These are phyloP conservation scores for human (Homo sapiens) DNA, from an alignment of 2,113 vertebrate genomes.

Conservation along the genomic window GRCh38 chr11:115128001-115128500, in stretches of 20 bases:
- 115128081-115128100: constrained; percentile 50
- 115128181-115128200: constrained; percentile 48
- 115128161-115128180: constrained; percentile 60
- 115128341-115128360: constrained; percentile 8
- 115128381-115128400: constrained; percentile 35
- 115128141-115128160: constrained; percentile 65
- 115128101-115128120: constrained; percentile 60
- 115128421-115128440: neutral
- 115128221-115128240: constrained; percentile 44
- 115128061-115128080: constrained; percentile 36
- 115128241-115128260: constrained; percentile 6
- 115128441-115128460: neutral
- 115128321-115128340: neutral
- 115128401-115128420: neutral
- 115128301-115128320: neutral
- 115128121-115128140: constrained; percentile 47
- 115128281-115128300: constrained; percentile 63
- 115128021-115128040: neutral
- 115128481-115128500: neutral
- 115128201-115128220: constrained; percentile 63
- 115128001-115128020: neutral
- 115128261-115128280: constrained; percentile 62
- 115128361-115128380: neutral
- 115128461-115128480: rapidly evolving
- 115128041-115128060: constrained; percentile 39